phyloP scores from a whole-genome alignment of 2,888 invertebrate genomes.

The Ormia ochracea region DNA sequence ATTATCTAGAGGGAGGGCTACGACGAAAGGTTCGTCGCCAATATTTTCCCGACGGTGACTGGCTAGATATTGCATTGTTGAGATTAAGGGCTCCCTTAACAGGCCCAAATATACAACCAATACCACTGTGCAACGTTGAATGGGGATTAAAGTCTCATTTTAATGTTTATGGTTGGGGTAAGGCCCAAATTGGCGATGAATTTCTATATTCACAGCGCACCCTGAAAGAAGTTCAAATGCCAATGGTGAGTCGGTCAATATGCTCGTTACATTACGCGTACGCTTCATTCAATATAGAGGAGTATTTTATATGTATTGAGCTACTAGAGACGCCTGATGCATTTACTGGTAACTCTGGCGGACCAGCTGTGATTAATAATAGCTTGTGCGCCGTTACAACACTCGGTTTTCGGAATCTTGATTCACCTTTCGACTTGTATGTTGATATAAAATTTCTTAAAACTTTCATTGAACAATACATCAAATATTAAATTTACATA shows the following conservation, averaged over 20 bases:
- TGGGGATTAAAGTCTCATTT: neutral
- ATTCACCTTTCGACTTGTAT: neutral
- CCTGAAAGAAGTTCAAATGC: neutral
- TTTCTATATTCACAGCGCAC: neutral
- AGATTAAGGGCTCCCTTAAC: neutral
- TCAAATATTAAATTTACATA: neutral
- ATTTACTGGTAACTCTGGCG: neutral
- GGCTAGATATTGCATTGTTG: neutral
- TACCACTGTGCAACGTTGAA: neutral
- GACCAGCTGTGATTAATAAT: neutral
- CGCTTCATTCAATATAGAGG: neutral
- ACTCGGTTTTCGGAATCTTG: neutral
- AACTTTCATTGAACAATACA: neutral
- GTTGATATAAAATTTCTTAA: neutral
- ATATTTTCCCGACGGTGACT: neutral
- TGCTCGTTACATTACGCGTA: neutral
- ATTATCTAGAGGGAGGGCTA: neutral
- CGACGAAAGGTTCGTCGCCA: neutral
- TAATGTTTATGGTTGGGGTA: slow-evolving; percentile 12
- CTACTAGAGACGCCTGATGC: neutral
- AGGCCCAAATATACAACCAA: neutral
- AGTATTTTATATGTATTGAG: neutral
- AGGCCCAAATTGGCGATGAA: neutral
- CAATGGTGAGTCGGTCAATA: neutral
- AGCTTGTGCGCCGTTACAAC: neutral